A percentile compares a stretch with the other conserved stretches of the same genome.
phyloP scores from a whole-genome alignment of 2,888 invertebrate genomes.

The Drosophila suboccidentalis region DNA sequence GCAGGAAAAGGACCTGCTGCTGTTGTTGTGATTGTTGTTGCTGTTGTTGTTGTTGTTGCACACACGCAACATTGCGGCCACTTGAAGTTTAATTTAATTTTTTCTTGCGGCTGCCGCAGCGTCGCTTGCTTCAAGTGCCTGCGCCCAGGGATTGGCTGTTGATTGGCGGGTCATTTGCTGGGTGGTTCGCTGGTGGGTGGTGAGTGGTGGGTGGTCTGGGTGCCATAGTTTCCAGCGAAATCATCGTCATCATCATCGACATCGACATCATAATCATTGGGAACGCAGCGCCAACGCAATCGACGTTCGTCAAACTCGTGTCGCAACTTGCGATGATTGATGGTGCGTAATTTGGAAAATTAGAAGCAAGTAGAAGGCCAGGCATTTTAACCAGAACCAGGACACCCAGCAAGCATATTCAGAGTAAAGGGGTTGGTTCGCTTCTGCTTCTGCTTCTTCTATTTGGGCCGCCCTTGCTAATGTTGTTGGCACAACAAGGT shows the following conservation, averaged over 20 bases:
- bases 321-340: constrained; percentile 81
- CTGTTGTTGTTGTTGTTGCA: constrained; percentile 24
- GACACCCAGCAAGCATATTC: constrained; percentile 14
- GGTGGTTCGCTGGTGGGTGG: constrained; percentile 35
- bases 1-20: constrained; percentile 33
- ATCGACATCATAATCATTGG: constrained; percentile 50
- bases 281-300: constrained; percentile 44
- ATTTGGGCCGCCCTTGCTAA: constrained; percentile 73
- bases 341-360: constrained; percentile 84
- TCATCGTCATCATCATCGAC: constrained; percentile 27
- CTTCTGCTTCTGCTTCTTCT: constrained; percentile 19
- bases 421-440: constrained; percentile 61
- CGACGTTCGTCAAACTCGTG: constrained; percentile 75
- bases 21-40: constrained; percentile 15
- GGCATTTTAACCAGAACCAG: constrained; percentile 21
- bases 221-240: constrained; percentile 56
- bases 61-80: constrained; percentile 73
- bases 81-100: constrained; percentile 80
- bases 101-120: constrained; percentile 74
- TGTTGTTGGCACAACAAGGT: constrained; percentile 83
- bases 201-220: not conserved
- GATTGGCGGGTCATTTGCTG: constrained; percentile 45
- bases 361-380: constrained; percentile 67
- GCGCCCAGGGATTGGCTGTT: constrained; percentile 71
- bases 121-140: constrained; percentile 69